Evolutionary conservation across 2,113 vertebrate genomes (phyloP), one percentile per base, ranked within the genome.

Genomic region (Centropus unirufus): DNA sequence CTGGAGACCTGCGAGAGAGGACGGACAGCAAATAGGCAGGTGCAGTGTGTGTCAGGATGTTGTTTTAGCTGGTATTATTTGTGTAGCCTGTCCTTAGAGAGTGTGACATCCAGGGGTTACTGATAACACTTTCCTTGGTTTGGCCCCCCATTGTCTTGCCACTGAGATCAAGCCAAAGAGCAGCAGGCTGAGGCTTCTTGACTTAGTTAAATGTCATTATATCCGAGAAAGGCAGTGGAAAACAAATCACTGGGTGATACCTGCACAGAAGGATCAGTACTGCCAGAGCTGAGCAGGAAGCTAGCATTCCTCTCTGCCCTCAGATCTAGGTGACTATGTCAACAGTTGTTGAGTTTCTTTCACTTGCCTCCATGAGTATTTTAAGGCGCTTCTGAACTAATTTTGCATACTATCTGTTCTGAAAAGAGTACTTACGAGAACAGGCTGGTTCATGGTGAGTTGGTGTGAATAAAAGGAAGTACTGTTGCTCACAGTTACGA

Each of bases 201-300:
- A 9, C 36, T 62, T 21, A 20, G 9, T 73, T 30, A n/a, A 7
- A 21, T 72, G 47, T 51, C 58, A 55, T 58, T 63, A 12, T 58
- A n/a, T 22, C 47, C 67, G 26, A 83, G 24, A 59, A 83, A 83
- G 44, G 27, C 36, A 54, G 3, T 17, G 52, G 72, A 24, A 68
- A 76, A 46, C 1, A 1, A 21, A n/a, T 62, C 42, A 22, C 42
- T 1, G 1, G 61, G 57, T 9, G 18, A 40, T n/a, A 20, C 36
- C 30, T 49, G 52, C 49, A 26, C 30, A 1, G 4, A 59, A 44
- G 47, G 24, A 18, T 47, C 42, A 54, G 39, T 55, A 14, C 46
- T 69, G 79, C 34, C 68, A 59, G 40, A 62, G 61, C 51, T 66
- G 64, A 81, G 39, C 1, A 2, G 42, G 44, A 47, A 49, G 36